phyloP scores from a whole-genome alignment of 1,140 invertebrate species.

The Argopecten irradians region DNA sequence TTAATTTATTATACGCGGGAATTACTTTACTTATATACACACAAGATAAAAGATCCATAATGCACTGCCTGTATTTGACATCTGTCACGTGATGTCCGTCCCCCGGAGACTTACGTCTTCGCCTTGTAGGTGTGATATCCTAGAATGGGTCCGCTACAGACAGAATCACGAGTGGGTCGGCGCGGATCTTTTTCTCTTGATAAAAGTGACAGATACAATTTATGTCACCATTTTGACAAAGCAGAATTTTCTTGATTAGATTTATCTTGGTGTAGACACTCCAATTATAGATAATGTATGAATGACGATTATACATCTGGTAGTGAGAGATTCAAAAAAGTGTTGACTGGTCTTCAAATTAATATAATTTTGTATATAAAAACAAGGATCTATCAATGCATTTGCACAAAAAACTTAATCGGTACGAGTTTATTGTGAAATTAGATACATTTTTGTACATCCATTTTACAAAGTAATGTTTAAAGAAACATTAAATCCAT shows the following conservation, averaged over 20 bases:
- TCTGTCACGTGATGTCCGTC: not conserved
- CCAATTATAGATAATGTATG: no score
- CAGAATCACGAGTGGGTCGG: not conserved
- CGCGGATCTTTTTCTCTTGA: not conserved
- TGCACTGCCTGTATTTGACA: not conserved
- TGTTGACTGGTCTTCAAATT: no score
- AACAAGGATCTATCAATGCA: no score
- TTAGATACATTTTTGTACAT: no score
- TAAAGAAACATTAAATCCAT: no score
- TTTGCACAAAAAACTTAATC: no score
- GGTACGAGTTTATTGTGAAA: no score
- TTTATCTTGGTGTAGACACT: not conserved
- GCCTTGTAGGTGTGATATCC: not conserved
- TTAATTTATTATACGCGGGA: not conserved
- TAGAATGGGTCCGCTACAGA: not conserved
- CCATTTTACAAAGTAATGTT: no score
- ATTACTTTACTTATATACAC: not conserved
- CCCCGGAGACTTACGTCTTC: not conserved
- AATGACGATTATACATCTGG: no score
- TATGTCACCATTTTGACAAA: not conserved
- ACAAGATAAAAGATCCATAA: not conserved
- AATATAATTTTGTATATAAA: no score
- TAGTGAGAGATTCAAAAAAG: no score
- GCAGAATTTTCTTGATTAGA: not conserved
- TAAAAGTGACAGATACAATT: not conserved